A percentile compares a stretch with the other conserved stretches of the same genome.
These are phyloP conservation scores for Excalfactoria chinensis DNA, from an alignment of 2,113 vertebrate genomes.

Conservation along the genomic window DNA sequence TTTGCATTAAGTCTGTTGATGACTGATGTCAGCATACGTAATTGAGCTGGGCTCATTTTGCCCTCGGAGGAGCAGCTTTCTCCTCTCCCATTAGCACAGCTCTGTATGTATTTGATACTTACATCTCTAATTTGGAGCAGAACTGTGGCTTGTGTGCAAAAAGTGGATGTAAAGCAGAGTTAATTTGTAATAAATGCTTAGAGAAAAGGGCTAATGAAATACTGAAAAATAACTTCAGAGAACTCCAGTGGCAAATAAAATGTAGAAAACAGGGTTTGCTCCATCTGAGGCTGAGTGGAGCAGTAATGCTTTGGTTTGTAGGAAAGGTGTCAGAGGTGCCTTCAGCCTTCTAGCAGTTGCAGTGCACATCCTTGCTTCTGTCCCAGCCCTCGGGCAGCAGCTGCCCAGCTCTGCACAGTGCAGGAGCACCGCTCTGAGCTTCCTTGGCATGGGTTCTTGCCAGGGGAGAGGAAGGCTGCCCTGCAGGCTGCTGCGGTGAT, in stretches of 20 bases:
- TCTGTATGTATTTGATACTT: neutral
- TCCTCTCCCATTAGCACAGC: slow-evolving; percentile 18
- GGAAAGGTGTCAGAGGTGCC: neutral
- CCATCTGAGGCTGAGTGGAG: too few species aligned
- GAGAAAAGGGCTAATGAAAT: neutral
- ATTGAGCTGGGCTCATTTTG: neutral
- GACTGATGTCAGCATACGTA: slow-evolving; percentile 47
- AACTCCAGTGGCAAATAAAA: neutral
- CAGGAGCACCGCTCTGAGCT: too few species aligned
- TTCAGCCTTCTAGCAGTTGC: too few species aligned
- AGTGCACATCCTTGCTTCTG: too few species aligned
- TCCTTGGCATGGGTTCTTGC: too few species aligned
- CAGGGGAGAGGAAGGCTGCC: neutral
- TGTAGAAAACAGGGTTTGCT: too few species aligned
- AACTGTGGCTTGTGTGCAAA: neutral
- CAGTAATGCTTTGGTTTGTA: neutral
- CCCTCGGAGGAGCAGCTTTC: slow-evolving; percentile 1
- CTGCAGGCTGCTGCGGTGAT: neutral
- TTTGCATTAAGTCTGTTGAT: slow-evolving; percentile 14
- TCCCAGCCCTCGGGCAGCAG: too few species aligned
- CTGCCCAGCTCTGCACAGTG: too few species aligned
- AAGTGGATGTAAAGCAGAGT: neutral
- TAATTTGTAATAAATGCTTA: neutral
- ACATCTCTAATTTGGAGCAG: neutral
- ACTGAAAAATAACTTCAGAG: neutral